phyloP scores from a whole-genome alignment of 2,113 vertebrate species.

The Coracopsis vasa region DNA sequence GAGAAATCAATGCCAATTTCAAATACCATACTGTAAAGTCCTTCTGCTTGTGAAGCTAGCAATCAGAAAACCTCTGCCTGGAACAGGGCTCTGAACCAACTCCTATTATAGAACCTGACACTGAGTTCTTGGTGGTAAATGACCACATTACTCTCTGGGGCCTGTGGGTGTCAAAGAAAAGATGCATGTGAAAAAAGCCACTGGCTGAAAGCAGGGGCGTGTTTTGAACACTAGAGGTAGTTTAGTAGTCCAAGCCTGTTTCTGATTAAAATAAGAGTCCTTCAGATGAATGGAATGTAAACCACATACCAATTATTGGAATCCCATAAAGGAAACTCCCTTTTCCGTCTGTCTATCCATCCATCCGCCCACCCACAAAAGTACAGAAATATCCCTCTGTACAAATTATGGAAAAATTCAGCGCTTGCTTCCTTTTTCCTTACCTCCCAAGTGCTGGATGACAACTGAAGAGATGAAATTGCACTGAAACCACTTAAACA shows the following conservation, averaged over 20 bases:
- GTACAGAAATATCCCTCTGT: constrained; percentile 29
- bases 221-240: constrained; percentile 49
- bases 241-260: constrained; percentile 62
- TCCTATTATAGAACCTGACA: not conserved
- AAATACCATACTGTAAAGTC: not conserved
- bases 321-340: constrained; percentile 73
- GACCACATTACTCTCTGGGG: constrained; percentile 19
- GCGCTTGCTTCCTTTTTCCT: not conserved
- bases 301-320: constrained; percentile 72
- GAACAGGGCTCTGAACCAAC: not conserved
- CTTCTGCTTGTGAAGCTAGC: not conserved
- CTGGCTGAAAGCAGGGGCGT: not conserved
- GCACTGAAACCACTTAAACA: constrained; percentile 27
- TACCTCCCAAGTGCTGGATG: constrained; percentile 43
- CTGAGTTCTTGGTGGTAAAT: constrained; percentile 7
- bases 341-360: constrained; percentile 67
- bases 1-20: not conserved
- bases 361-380: constrained; percentile 57
- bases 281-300: constrained; percentile 71
- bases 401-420: constrained; percentile 50
- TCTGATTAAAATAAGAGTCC: constrained; percentile 60
- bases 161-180: constrained; percentile 36
- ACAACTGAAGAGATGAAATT: constrained; percentile 41
- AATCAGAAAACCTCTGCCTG: constrained; percentile 22
- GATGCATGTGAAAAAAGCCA: constrained; percentile 23